phyloP scores from a whole-genome alignment of 2,888 invertebrate species.

The Cremastinae sp. region DNA sequence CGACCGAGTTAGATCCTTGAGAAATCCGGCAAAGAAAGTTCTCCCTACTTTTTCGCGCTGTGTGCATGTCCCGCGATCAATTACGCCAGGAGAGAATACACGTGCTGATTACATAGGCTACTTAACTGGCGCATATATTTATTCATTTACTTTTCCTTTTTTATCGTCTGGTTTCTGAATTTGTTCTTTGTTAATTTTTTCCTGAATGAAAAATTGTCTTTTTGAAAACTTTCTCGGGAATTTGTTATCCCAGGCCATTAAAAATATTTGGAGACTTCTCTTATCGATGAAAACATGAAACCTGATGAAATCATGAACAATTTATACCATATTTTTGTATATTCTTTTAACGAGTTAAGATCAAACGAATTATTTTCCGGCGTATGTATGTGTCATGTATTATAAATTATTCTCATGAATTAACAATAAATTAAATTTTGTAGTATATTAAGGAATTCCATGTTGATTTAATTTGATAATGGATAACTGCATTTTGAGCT shows the following conservation, averaged over 20 bases:
- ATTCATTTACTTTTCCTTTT: conserved; percentile 18
- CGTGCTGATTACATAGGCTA: conserved; percentile 25
- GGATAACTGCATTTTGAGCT: neutral
- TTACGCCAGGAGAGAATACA: conserved; percentile 2
- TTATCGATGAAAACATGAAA: neutral
- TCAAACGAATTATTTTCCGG: too few species aligned
- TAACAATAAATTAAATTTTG: conserved; percentile 42
- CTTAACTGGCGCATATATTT: conserved; percentile 34
- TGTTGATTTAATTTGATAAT: conserved; percentile 4
- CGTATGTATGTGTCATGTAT: conserved; percentile 14
- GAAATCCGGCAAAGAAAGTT: conserved; percentile 49
- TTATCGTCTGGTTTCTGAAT: neutral
- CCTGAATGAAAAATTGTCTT: neutral
- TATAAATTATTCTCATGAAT: conserved; percentile 7
- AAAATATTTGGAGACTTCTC: neutral
- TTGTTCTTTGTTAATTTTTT: conserved; percentile 10
- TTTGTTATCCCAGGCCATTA: too few species aligned
- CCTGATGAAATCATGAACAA: neutral
- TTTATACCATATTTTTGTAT: neutral
- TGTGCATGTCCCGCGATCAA: conserved; percentile 25
- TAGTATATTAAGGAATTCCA: neutral
- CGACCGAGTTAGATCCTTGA: conserved; percentile 23
- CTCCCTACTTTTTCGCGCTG: neutral
- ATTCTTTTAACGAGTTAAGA: neutral
- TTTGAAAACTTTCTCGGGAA: too few species aligned